Evolutionary conservation across 2,797 vertebrate species (phyloP).

Genomic region (Simalia tracyae): DNA sequence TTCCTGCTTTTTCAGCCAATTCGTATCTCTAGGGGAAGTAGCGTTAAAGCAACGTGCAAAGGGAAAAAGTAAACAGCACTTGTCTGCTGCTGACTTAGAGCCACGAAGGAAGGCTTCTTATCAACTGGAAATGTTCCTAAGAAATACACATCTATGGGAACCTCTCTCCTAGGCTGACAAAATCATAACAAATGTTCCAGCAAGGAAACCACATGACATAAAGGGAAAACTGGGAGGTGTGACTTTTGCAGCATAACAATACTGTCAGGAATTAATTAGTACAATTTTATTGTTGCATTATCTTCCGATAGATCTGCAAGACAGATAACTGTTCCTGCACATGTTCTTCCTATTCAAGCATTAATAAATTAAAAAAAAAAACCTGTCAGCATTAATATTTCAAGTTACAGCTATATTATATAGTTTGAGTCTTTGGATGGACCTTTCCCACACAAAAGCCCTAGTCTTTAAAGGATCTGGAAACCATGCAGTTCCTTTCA

Average conservation of each 20-base stretch:
- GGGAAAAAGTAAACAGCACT: conserved; percentile 7
- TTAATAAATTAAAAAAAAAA: neutral
- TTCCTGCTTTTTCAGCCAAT: conserved; percentile 17
- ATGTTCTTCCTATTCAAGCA: conserved; percentile 44
- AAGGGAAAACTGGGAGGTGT: conserved; percentile 54
- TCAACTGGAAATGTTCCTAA: conserved; percentile 66
- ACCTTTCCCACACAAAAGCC: neutral
- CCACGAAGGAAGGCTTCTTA: conserved; percentile 62
- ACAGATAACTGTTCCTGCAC: conserved; percentile 56
- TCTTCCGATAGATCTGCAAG: conserved; percentile 52
- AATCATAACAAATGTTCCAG: conserved; percentile 55
- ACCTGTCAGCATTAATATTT: conserved; percentile 55
- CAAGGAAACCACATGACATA: conserved; percentile 65
- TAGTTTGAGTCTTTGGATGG: neutral
- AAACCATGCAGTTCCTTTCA: neutral
- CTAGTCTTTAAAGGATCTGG: neutral
- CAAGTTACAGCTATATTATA: conserved; percentile 54
- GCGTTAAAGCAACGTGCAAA: conserved; percentile 8
- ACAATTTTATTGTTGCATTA: conserved; percentile 57
- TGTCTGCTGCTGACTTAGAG: conserved; percentile 54
- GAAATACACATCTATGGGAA: conserved; percentile 62
- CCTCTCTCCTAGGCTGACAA: conserved; percentile 63
- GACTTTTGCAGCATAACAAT: conserved; percentile 67
- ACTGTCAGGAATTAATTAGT: conserved; percentile 48
- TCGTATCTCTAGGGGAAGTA: neutral